Base-by-base conservation (phyloP, 1,140 invertebrate species). In the Drosophila repleta region DNA sequence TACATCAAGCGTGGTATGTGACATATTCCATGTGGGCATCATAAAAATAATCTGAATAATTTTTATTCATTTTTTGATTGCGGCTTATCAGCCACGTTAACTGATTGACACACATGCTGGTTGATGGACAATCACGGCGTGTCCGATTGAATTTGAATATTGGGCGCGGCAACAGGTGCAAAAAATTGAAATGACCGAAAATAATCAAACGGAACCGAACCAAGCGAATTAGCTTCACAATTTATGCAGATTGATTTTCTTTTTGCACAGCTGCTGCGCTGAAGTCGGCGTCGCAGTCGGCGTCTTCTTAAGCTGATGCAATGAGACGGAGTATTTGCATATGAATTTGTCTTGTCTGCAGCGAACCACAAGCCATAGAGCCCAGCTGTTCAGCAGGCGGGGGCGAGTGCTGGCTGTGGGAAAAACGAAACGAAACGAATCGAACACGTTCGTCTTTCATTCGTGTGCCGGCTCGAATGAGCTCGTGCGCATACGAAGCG, bases 291-390 rank as follows among this genome's bases (percentile, higher is more conserved):
- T 41, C 37, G 46, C 20, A 15, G 13, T 2, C 66, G 49, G 6
- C 61, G 57, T 37, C 55, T 66, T 76, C 67, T 64, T 71, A 61
- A 68, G 83, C 83, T 87, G 83, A 87, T 87, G 83, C 83, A 87
- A 87, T 87, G 71, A 65, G 32, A 48, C 37, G 55, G 20, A 51
- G 32, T 55, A 65, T 76, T 84, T 87, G 64, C 79, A 88, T 66
- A 84, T 81, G 65, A 79, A 74, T 66, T 66, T 49, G 61, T 57
- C 48, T 70, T 72, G 66, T 80, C 80, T 85, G 60, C 55, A 55
- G 24, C 66, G 49, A 62, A 69, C 53, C 63, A 66, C 53, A 53
- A 6, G n/a, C 3, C 49, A 39, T 20, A 41, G 45, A 21, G 49
- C 15, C 1, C n/a, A 43, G 58, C 43, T 49, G 57, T 29, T 29